Evolutionary conservation across 2,113 vertebrate genomes (phyloP).

Genomic region (Lipophrys pholis): DNA sequence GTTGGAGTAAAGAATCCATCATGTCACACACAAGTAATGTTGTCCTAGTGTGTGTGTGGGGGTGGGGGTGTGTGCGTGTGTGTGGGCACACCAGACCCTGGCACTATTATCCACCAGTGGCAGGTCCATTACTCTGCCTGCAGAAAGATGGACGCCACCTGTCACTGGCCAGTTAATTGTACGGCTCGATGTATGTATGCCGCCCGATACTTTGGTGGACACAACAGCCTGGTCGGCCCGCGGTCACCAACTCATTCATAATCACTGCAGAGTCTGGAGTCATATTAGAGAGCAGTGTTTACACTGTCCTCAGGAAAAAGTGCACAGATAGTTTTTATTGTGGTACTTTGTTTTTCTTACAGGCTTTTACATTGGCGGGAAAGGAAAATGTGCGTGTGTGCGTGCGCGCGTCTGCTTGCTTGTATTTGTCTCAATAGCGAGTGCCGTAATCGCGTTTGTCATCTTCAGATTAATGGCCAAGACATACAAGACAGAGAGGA

Average conservation of each 20-base stretch:
- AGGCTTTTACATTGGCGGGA: conserved; percentile 22
- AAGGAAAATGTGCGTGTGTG: neutral
- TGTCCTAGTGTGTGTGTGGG: conserved; percentile 9
- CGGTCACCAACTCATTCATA: conserved; percentile 87
- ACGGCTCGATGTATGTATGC: conserved; percentile 91
- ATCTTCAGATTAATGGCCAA: conserved; percentile 94
- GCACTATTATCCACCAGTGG: conserved; percentile 86
- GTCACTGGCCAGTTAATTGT: conserved; percentile 96
- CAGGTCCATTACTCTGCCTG: conserved; percentile 95
- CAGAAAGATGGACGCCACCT: conserved; percentile 97
- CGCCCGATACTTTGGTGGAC: conserved; percentile 89
- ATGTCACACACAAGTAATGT: too few species aligned
- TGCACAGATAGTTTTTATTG: neutral
- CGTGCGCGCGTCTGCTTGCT: conserved; percentile 6
- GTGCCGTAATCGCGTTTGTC: conserved; percentile 80
- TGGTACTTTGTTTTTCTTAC: neutral
- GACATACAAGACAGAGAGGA: conserved; percentile 92
- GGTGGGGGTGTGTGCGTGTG: conserved; percentile 64
- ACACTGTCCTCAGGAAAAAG: conserved; percentile 76
- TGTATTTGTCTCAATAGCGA: conserved; percentile 83
- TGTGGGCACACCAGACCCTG: conserved; percentile 53
- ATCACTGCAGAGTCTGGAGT: conserved; percentile 83
- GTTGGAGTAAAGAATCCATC: too few species aligned
- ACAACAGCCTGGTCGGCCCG: conserved; percentile 82
- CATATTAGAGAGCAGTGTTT: conserved; percentile 83